Evolutionary conservation across 2,888 invertebrate species (phyloP).

Genomic region (Drosophila dives): DNA sequence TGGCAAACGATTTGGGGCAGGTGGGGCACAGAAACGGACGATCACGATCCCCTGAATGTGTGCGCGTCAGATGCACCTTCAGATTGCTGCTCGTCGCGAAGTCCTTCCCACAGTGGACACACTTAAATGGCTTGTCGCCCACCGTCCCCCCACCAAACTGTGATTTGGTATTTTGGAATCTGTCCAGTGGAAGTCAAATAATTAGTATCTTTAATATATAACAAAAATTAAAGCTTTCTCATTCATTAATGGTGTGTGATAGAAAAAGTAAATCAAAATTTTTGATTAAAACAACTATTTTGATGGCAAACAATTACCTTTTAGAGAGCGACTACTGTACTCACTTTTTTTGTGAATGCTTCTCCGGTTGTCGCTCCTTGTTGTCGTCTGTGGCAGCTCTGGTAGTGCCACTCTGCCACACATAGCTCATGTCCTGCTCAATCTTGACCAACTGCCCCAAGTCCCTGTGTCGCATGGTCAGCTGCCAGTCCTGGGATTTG

Average conservation of each 20-base stretch:
- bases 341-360: slow-evolving; percentile 42
- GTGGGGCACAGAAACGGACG: slow-evolving; percentile 52
- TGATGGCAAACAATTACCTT: background rate
- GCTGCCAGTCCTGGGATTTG: slow-evolving; percentile 49
- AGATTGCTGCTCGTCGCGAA: slow-evolving; percentile 54
- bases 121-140: slow-evolving; percentile 46
- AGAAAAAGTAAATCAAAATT: background rate
- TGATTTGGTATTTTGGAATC: slow-evolving; percentile 24
- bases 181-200: background rate
- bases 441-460: slow-evolving; percentile 47
- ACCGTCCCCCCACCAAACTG: slow-evolving; percentile 4
- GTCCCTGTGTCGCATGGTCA: slow-evolving; percentile 54
- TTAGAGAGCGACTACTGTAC: background rate
- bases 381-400: slow-evolving; percentile 7
- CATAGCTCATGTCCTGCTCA: slow-evolving; percentile 53
- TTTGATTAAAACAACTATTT: background rate
- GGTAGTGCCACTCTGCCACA: slow-evolving; percentile 36
- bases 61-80: slow-evolving; percentile 48
- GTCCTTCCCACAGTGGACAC: slow-evolving; percentile 48
- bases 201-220: background rate
- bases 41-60: slow-evolving; percentile 50
- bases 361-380: slow-evolving; percentile 37
- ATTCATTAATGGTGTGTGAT: background rate
- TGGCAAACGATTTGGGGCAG: slow-evolving; percentile 52
- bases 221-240: background rate